These are phyloP conservation scores for Micrasema longulum DNA, from an alignment of 1,140 invertebrate species.

Conservation along the genomic window DNA sequence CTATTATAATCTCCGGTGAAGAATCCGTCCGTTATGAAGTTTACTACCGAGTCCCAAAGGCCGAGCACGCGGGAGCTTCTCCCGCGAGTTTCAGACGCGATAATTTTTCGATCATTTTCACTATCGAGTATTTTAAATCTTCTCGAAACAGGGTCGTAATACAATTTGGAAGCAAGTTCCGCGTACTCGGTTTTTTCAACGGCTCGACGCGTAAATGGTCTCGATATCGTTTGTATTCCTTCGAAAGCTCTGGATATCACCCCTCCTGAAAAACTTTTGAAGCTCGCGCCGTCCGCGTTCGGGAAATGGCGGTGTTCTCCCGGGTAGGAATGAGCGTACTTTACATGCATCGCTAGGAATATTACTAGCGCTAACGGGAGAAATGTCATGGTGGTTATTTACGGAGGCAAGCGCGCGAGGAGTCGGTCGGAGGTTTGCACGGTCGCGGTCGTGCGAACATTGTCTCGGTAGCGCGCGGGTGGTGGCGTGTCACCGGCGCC, in stretches of 20 bases:
- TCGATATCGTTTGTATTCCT: background rate
- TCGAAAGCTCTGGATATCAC: background rate
- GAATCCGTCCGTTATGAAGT: conserved; percentile 45
- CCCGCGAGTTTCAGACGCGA: background rate
- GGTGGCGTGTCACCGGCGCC: conserved; percentile 4
- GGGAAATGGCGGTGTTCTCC: background rate
- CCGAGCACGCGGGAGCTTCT: background rate
- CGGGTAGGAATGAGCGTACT: conserved; percentile 38
- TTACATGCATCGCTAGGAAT: conserved; percentile 41
- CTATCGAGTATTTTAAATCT: conserved; percentile 37
- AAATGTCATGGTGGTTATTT: too few species aligned
- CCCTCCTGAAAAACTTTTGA: background rate
- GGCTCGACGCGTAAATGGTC: background rate
- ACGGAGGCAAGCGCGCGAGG: background rate
- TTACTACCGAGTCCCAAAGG: conserved; percentile 36
- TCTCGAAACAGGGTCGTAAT: conserved; percentile 40
- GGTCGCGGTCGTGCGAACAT: conserved; percentile 8
- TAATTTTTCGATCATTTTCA: background rate
- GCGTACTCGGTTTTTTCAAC: conserved; percentile 11
- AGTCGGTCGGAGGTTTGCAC: conserved; percentile 1
- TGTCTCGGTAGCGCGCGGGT: background rate
- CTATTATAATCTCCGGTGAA: conserved; percentile 29
- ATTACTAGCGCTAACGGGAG: conserved; percentile 14
- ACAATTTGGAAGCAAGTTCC: conserved; percentile 19
- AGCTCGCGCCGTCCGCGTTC: background rate